A percentile compares a stretch with the other conserved stretches of the same genome.
Conservation (phyloP, 2,888 invertebrate species). For the Drosophila fulvimacula region DNA sequence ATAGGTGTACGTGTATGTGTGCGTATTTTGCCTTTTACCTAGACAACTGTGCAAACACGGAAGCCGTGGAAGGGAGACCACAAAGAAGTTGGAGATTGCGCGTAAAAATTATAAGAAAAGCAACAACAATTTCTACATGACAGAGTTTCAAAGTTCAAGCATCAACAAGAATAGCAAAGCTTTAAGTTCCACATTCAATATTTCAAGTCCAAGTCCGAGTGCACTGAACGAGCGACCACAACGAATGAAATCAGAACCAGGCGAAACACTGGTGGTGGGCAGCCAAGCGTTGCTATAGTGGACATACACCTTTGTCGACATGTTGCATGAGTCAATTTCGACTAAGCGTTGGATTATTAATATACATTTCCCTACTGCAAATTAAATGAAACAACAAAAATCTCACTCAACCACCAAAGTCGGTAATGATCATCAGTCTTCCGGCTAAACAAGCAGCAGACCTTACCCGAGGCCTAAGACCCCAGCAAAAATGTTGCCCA, state of each 20-base stretch:
- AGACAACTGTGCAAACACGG: constrained; percentile 48
- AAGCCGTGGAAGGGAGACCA: constrained; percentile 2
- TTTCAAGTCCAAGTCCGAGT: constrained; percentile 50
- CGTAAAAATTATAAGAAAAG: constrained; percentile 10
- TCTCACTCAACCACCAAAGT: constrained; percentile 20
- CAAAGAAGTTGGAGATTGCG: constrained; percentile 20
- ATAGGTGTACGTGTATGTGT: background rate
- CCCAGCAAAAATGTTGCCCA: constrained; percentile 49
- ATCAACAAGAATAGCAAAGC: constrained; percentile 13
- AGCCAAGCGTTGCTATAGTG: constrained; percentile 37
- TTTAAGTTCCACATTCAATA: constrained; percentile 9
- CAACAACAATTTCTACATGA: constrained; percentile 1
- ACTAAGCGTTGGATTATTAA: constrained; percentile 7
- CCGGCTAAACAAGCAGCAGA: constrained; percentile 69
- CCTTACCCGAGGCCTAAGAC: constrained; percentile 36
- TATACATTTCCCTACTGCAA: constrained; percentile 9
- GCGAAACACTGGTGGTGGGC: background rate
- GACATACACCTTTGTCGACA: constrained; percentile 43
- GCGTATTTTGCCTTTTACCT: background rate
- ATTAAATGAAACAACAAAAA: background rate
- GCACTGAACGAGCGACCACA: constrained; percentile 51
- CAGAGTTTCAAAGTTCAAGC: constrained; percentile 35
- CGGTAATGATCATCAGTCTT: constrained; percentile 8
- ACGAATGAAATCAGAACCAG: constrained; percentile 56
- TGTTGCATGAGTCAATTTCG: constrained; percentile 48